phyloP scores from a whole-genome alignment of 2,888 invertebrate species.

The Drosophila dives region DNA sequence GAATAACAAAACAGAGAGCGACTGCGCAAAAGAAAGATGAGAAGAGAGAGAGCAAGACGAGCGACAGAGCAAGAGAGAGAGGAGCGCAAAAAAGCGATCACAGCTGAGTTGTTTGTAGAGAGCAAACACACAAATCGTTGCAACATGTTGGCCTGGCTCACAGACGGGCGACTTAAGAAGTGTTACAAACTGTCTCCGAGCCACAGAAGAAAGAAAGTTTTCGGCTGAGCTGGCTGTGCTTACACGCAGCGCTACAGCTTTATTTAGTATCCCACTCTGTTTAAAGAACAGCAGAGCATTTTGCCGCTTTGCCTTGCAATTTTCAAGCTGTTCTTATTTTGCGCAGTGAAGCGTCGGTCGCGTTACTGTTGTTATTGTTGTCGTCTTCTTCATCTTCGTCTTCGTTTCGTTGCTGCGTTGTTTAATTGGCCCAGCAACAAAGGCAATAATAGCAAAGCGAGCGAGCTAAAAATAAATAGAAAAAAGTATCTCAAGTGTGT shows the following conservation, averaged over 20 bases:
- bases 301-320: slow-evolving; percentile 44
- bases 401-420: slow-evolving; percentile 50
- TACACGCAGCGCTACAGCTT: slow-evolving; percentile 23
- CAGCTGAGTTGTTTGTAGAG: slow-evolving; percentile 27
- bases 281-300: slow-evolving; percentile 36
- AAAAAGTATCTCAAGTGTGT: slow-evolving; percentile 72
- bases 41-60: slow-evolving; percentile 13
- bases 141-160: slow-evolving; percentile 48
- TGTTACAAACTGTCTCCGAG: slow-evolving; percentile 73
- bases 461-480: slow-evolving; percentile 4
- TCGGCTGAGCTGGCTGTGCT: slow-evolving; percentile 81
- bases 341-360: slow-evolving; percentile 70
- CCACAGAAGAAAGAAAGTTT: slow-evolving; percentile 84
- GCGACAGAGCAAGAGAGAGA: slow-evolving; percentile 2
- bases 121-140: slow-evolving; percentile 12
- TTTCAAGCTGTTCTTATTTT: slow-evolving; percentile 42
- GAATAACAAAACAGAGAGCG: slow-evolving; percentile 50
- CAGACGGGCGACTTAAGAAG: slow-evolving; percentile 80
- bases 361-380: slow-evolving; percentile 19
- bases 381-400: slow-evolving; percentile 13
- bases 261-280: background rate
- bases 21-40: slow-evolving; percentile 8
- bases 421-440: slow-evolving; percentile 70
- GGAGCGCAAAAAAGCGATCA: slow-evolving; percentile 24
- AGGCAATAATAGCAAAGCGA: slow-evolving; percentile 27